phyloP scores from a whole-genome alignment of 1,140 invertebrate species.

The Heliothis subflexa region DNA sequence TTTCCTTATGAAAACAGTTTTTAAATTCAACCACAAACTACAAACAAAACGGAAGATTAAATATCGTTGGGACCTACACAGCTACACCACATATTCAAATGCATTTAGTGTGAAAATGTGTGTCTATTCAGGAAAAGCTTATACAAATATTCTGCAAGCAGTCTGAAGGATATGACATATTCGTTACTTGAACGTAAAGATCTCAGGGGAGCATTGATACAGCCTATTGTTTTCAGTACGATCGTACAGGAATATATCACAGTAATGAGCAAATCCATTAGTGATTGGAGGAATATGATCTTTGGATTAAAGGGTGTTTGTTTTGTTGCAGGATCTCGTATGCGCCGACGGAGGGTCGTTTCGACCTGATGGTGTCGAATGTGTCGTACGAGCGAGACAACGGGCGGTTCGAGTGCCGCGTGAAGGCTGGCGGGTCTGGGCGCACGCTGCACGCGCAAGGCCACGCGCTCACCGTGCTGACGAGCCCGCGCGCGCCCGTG shows the following conservation, averaged over 20 bases:
- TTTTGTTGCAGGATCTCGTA: conserved; percentile 89
- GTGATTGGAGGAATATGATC: background rate
- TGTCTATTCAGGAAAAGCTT: conserved; percentile 10
- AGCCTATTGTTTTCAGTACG: conserved; percentile 23
- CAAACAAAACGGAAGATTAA: no score
- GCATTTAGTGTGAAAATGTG: background rate
- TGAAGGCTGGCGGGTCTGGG: conserved; percentile 94
- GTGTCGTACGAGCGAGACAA: conserved; percentile 96
- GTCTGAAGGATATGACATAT: conserved; percentile 3
- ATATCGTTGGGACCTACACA: no score
- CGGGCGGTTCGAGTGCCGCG: conserved; percentile 95
- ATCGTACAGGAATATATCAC: conserved; percentile 6
- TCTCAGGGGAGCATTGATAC: conserved; percentile 22
- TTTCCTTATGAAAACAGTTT: conserved; percentile 33
- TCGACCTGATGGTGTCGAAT: conserved; percentile 95
- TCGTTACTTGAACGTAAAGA: conserved; percentile 23
- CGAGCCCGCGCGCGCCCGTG: conserved; percentile 92
- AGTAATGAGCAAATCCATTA: conserved; percentile 31
- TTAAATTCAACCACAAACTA: background rate
- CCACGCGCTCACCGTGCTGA: conserved; percentile 94
- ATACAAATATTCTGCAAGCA: conserved; percentile 25
- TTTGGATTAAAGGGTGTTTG: background rate
- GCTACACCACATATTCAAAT: background rate
- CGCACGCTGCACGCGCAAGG: conserved; percentile 93
- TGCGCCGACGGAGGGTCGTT: conserved; percentile 92